Evolutionary conservation across 2,888 invertebrate species (phyloP).

Genomic region (Pilophorus perplexus): DNA sequence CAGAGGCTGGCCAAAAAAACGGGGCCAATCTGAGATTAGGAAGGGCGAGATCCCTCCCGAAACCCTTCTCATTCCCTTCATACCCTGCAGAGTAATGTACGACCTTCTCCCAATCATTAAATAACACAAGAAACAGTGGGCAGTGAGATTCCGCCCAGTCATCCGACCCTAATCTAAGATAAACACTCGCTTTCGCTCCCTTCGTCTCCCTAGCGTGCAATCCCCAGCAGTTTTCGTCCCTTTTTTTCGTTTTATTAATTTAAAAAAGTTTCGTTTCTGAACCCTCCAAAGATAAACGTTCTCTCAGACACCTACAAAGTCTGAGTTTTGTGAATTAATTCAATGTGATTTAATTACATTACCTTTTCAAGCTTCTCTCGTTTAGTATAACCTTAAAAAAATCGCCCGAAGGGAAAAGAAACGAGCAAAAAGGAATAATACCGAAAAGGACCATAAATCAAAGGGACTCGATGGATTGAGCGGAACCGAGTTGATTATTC

Average conservation of each 20-base stretch:
- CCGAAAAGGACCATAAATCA: too few species aligned
- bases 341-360: too few species aligned
- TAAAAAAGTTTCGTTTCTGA: background rate
- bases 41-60: constrained; percentile 10
- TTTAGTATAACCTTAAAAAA: too few species aligned
- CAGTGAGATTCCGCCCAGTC: constrained; percentile 39
- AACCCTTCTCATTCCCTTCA: constrained; percentile 2
- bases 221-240: constrained; percentile 6
- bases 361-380: too few species aligned
- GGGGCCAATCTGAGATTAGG: constrained; percentile 37
- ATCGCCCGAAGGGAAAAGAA: too few species aligned
- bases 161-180: constrained; percentile 40
- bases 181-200: constrained; percentile 22
- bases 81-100: constrained; percentile 7
- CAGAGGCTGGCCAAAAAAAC: constrained; percentile 11
- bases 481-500: constrained; percentile 37
- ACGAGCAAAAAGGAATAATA: too few species aligned
- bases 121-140: constrained; percentile 40
- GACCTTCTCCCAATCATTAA: constrained; percentile 31
- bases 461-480: constrained; percentile 25
- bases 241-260: constrained; percentile 10
- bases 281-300: constrained; percentile 2
- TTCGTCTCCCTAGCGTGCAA: background rate
- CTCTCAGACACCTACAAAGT: too few species aligned
- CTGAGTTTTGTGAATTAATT: too few species aligned